Conservation (phyloP, 2,797 vertebrate genomes). For the Limosa lapponica region DNA sequence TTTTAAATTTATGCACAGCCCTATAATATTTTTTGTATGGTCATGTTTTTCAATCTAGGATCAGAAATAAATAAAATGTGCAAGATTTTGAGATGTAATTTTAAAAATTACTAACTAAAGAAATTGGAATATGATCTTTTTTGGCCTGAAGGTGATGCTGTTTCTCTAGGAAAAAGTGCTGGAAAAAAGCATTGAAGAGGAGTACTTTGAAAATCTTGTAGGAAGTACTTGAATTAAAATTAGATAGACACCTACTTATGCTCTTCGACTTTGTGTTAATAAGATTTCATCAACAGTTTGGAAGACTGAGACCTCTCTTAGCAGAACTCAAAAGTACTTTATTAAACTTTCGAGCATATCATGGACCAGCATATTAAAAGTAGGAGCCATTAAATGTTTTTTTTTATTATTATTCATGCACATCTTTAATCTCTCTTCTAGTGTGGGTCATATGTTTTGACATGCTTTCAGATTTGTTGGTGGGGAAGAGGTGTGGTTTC, state of each 20-base stretch:
- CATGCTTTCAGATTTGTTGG: background rate
- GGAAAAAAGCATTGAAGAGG: background rate
- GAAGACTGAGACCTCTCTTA: background rate
- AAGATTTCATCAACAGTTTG: background rate
- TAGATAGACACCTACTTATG: background rate
- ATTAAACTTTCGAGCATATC: background rate
- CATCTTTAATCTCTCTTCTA: background rate
- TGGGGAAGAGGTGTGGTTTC: background rate
- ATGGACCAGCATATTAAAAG: background rate
- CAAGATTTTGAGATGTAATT: background rate
- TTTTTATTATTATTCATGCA: background rate
- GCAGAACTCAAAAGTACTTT: background rate
- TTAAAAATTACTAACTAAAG: background rate
- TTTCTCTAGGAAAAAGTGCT: constrained; percentile 61
- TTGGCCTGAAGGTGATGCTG: constrained; percentile 71
- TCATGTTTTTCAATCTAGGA: background rate
- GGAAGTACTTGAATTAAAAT: background rate
- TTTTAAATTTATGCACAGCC: rapidly evolving
- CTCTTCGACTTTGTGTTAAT: background rate
- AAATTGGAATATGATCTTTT: background rate
- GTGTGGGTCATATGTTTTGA: background rate
- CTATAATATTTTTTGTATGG: rapidly evolving
- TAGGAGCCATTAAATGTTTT: background rate
- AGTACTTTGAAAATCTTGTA: background rate
- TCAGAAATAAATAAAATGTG: background rate